Conservation (phyloP, 2,888 invertebrate species). For the Cataglyphis cursor region DNA sequence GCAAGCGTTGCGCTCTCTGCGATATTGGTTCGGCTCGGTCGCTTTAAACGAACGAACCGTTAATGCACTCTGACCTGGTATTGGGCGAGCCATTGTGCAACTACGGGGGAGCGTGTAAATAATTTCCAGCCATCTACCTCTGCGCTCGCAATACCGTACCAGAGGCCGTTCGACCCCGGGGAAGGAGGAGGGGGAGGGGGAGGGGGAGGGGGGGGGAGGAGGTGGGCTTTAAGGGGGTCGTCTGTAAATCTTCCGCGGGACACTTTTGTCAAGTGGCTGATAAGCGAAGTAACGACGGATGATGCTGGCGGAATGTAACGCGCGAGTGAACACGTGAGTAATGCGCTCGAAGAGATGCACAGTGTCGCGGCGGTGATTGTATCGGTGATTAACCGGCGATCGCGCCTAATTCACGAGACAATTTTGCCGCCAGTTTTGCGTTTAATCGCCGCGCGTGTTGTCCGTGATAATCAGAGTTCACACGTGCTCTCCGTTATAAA, state of each 20-base stretch:
- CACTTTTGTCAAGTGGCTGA: conserved; percentile 47
- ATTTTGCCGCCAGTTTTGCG: conserved; percentile 32
- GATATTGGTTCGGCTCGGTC: conserved; percentile 66
- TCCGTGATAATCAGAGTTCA: conserved; percentile 27
- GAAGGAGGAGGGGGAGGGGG: too few relatives aligned
- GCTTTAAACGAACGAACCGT: conserved; percentile 69
- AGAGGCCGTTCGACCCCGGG: conserved; percentile 4
- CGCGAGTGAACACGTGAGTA: conserved; percentile 20
- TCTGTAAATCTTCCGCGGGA: conserved; percentile 48
- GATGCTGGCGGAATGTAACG: conserved; percentile 9
- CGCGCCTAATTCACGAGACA: conserved; percentile 22
- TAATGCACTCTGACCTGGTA: conserved; percentile 69
- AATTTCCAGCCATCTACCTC: conserved; percentile 65
- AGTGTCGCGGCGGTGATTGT: background rate
- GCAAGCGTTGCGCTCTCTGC: conserved; percentile 58
- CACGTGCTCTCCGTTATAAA: background rate
- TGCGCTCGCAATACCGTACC: conserved; percentile 57
- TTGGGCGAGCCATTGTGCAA: conserved; percentile 65
- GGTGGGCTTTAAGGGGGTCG: conserved; percentile 29
- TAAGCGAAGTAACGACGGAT: conserved; percentile 27
- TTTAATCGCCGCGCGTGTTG: conserved; percentile 12
- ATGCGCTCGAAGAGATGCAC: background rate
- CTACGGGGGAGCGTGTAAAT: conserved; percentile 61
- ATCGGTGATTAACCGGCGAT: conserved; percentile 35
- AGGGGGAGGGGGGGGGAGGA: too few relatives aligned